Percentiles rank a stretch among this genome's conserved stretches.
phyloP scores from a whole-genome alignment of 2,113 vertebrate species.

The Chunga burmeisteri region DNA sequence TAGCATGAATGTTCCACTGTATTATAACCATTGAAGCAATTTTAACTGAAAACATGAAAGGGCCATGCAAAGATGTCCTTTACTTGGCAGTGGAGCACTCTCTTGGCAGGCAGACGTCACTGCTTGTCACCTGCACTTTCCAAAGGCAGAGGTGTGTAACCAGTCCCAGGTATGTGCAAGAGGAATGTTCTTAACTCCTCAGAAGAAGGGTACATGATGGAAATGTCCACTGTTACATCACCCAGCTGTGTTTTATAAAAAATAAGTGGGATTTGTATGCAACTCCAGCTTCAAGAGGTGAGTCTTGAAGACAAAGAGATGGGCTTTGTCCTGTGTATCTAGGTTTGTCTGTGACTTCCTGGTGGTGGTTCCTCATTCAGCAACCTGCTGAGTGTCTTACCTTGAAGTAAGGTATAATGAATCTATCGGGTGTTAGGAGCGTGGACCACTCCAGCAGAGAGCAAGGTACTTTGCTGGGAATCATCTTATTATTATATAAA shows the following conservation, averaged over 20 bases:
- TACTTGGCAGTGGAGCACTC: neutral
- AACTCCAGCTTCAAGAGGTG: neutral
- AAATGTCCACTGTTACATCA: neutral
- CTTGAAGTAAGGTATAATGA: neutral
- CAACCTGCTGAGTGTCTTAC: neutral
- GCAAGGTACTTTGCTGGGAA: neutral
- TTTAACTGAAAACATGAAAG: neutral
- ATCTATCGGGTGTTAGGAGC: neutral
- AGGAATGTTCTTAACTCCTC: neutral
- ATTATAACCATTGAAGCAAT: neutral
- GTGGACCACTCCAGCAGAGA: neutral
- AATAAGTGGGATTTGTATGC: neutral
- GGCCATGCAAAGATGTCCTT: neutral
- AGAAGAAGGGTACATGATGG: neutral
- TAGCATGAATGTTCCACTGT: neutral
- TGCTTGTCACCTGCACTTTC: neutral
- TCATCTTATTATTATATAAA: neutral
- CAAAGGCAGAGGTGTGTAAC: neutral
- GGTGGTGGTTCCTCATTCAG: neutral
- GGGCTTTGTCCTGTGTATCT: neutral
- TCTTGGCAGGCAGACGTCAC: neutral
- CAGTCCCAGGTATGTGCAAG: neutral
- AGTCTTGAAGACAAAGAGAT: neutral
- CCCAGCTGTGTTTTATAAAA: accelerated
- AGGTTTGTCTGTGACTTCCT: neutral